Conservation (phyloP, 2,113 vertebrate genomes). For the Hyaena hyaena region DNA sequence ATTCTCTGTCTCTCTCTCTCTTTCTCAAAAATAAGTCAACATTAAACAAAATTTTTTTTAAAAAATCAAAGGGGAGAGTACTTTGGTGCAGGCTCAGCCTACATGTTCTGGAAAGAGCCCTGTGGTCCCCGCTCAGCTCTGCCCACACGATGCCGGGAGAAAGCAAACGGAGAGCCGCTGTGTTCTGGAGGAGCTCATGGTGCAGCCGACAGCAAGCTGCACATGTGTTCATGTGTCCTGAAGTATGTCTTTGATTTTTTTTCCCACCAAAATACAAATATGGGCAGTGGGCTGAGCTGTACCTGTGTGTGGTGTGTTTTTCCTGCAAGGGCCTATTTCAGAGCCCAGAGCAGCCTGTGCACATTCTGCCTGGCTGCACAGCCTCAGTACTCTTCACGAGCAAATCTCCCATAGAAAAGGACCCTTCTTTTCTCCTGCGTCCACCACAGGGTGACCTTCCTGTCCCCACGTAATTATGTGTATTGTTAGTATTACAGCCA, state of each 20-base stretch:
- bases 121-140: not conserved
- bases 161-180: not conserved
- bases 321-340: not conserved
- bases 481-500: not conserved
- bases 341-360: not conserved
- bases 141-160: too few relatives aligned
- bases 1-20: too few relatives aligned
- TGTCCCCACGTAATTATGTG: not conserved
- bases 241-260: not conserved
- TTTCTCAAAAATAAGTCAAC: too few relatives aligned
- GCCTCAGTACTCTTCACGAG: not conserved
- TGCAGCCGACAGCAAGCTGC: rapidly evolving
- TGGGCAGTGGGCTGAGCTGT: not conserved
- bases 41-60: too few relatives aligned
- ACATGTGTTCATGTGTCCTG: not conserved
- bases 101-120: not conserved
- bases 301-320: too few relatives aligned
- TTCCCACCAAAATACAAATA: not conserved
- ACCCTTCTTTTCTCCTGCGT: not conserved
- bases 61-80: not conserved
- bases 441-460: not conserved
- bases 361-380: not conserved
- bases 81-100: not conserved
- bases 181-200: not conserved
- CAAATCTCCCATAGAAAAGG: not conserved